Percentiles rank a stretch among this genome's conserved stretches.
Evolutionary conservation across 1,140 invertebrate species (phyloP).

Genomic region (Magallana ariakensis): DNA sequence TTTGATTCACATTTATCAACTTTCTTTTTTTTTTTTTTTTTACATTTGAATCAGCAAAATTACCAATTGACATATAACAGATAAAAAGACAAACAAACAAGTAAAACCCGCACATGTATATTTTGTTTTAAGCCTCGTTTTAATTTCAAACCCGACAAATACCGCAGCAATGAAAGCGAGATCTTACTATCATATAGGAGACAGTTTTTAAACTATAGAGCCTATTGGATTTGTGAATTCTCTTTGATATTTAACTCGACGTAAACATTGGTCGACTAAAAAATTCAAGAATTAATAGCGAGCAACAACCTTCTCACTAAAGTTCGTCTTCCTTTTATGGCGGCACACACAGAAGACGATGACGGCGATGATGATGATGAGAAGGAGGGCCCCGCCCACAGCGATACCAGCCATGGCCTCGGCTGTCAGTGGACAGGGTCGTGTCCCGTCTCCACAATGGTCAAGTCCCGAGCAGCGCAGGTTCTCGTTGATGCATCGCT

Average conservation of each 20-base stretch:
- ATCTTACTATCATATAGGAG: neutral
- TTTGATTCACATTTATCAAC: constrained; percentile 2
- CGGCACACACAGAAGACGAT: constrained; percentile 53
- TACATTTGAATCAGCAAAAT: no score
- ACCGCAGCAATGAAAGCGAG: neutral
- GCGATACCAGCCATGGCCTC: constrained; percentile 51
- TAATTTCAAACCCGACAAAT: neutral
- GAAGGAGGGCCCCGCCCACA: constrained; percentile 44
- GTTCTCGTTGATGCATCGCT: constrained; percentile 51
- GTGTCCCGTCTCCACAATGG: constrained; percentile 55
- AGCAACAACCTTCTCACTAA: constrained; percentile 43
- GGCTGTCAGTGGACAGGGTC: constrained; percentile 46
- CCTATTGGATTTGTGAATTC: neutral
- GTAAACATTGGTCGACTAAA: no score
- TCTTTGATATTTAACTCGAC: neutral
- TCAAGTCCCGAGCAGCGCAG: constrained; percentile 55
- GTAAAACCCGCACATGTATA: no score
- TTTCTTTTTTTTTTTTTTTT: no score
- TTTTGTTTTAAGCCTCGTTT: neutral
- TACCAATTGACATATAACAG: no score
- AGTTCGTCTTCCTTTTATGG: constrained; percentile 45
- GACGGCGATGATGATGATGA: constrained; percentile 54
- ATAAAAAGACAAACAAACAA: no score
- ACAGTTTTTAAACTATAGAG: neutral
- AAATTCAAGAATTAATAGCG: constrained; percentile 5